Conservation (phyloP, 2,113 vertebrate species). For the Serilophus lunatus region DNA sequence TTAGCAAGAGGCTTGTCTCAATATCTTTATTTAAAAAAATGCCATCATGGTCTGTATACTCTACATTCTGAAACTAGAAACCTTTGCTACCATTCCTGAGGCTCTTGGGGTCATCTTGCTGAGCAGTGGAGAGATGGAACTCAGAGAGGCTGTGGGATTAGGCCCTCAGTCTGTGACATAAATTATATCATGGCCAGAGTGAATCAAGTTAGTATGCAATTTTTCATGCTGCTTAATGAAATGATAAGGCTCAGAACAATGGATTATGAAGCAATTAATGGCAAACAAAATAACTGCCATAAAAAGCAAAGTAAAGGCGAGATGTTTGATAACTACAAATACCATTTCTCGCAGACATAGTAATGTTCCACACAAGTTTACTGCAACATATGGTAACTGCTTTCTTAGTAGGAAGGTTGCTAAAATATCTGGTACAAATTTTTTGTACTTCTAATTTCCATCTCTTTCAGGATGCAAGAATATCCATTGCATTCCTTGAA, state of each 20-base stretch:
- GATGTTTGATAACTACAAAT: neutral
- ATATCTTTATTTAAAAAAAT: neutral
- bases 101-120: neutral
- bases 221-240: neutral
- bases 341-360: neutral
- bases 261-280: neutral
- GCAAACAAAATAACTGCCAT: neutral
- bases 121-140: neutral
- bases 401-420: neutral
- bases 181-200: neutral
- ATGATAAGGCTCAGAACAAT: neutral
- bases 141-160: neutral
- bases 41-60: neutral
- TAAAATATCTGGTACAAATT: neutral
- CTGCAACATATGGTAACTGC: neutral
- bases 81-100: neutral
- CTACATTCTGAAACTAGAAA: neutral
- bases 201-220: neutral
- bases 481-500: neutral
- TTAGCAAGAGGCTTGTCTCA: neutral
- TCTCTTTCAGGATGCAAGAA: neutral
- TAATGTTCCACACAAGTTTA: neutral
- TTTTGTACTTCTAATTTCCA: neutral
- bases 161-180: neutral
- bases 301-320: neutral